Percentiles rank a stretch among this genome's conserved stretches.
These are phyloP conservation scores for Pelmatolapia mariae DNA, from an alignment of 2,113 vertebrate species.

Conservation along the genomic window DNA sequence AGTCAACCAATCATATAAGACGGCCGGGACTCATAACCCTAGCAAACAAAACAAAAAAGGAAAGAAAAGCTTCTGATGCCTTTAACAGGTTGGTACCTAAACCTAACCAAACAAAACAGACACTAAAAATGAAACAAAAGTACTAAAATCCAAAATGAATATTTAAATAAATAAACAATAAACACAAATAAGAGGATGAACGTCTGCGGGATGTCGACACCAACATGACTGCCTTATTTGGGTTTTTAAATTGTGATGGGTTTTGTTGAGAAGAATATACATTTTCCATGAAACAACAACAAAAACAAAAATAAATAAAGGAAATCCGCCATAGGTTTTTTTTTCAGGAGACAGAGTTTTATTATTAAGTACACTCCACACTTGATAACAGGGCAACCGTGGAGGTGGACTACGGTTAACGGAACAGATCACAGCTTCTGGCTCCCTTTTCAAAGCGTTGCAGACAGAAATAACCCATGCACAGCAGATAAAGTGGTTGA, in stretches of 20 bases:
- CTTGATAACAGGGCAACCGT: constrained; percentile 45
- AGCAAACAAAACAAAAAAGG: background rate
- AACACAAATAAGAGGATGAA: background rate
- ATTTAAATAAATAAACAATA: background rate
- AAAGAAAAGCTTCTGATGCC: background rate
- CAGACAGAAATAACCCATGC: constrained; percentile 33
- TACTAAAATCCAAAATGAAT: background rate
- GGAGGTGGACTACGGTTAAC: constrained; percentile 64
- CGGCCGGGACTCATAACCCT: background rate
- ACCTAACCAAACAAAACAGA: background rate
- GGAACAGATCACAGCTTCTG: constrained; percentile 55
- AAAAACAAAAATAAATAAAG: background rate
- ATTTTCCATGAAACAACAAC: background rate
- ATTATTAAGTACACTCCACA: constrained; percentile 40
- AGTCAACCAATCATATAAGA: background rate
- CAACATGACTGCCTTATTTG: background rate
- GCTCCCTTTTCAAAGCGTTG: constrained; percentile 52
- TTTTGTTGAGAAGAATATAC: background rate
- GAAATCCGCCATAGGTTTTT: background rate
- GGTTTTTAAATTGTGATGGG: background rate
- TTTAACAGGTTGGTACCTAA: background rate
- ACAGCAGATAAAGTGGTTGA: constrained; percentile 53
- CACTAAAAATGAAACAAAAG: background rate
- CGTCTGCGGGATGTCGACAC: background rate
- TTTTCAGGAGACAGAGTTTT: background rate